Evolutionary conservation across 35 echinoderm and acorn worm species (phyloP).

Genomic region (Nesometra sesokonis): DNA sequence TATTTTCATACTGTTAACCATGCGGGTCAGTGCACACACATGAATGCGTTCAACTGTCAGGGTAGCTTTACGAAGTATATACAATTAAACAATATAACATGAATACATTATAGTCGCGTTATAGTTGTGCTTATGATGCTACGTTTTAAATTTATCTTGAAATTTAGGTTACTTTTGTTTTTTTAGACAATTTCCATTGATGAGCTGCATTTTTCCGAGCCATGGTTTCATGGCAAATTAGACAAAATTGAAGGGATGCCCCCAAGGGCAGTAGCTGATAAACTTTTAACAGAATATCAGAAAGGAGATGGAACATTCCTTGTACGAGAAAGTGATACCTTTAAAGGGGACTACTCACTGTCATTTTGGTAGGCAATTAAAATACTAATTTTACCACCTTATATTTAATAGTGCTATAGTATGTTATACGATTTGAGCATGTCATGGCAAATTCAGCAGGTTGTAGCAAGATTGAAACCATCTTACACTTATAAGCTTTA

Average conservation of each 20-base stretch:
- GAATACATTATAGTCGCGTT: too few relatives aligned
- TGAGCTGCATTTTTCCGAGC: slow-evolving; percentile 89
- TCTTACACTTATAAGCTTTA: too few relatives aligned
- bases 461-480: too few relatives aligned
- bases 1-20: too few relatives aligned
- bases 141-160: not conserved
- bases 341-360: slow-evolving; percentile 94
- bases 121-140: too few relatives aligned
- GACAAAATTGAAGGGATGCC: slow-evolving; percentile 49
- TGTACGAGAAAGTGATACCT: slow-evolving; percentile 95
- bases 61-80: too few relatives aligned
- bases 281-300: slow-evolving; percentile 73
- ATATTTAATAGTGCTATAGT: too few relatives aligned
- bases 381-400: not conserved
- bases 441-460: too few relatives aligned
- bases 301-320: slow-evolving; percentile 95
- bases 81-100: too few relatives aligned
- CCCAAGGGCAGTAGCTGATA: slow-evolving; percentile 62
- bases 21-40: too few relatives aligned
- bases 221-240: slow-evolving; percentile 97
- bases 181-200: slow-evolving; percentile 48
- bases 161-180: not conserved
- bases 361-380: slow-evolving; percentile 81
- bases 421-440: too few relatives aligned
- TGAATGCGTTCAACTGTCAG: too few relatives aligned